Evolutionary conservation across 2,113 vertebrate genomes (phyloP).

Genomic region (Sciurus niger): DNA sequence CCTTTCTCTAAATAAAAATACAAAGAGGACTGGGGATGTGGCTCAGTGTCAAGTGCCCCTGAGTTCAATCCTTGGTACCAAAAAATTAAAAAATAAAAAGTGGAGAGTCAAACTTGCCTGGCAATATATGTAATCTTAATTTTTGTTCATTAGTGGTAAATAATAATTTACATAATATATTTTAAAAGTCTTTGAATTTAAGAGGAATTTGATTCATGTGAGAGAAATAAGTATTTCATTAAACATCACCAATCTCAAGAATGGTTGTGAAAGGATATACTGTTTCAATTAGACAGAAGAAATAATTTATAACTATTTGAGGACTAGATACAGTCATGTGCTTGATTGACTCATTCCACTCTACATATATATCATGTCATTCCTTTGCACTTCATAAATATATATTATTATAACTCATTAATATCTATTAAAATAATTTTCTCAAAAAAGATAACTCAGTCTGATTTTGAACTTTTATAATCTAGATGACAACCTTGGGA

Average conservation of each 20-base stretch:
- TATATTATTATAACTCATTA: not conserved
- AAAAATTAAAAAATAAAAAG: not conserved
- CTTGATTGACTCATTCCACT: not conserved
- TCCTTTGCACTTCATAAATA: not conserved
- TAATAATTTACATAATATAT: not conserved
- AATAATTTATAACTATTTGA: not conserved
- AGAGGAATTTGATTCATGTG: not conserved
- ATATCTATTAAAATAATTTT: not conserved
- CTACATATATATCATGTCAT: fast-evolving
- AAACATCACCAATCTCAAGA: not conserved
- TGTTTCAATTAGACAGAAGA: not conserved
- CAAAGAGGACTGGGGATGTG: no score
- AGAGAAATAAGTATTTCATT: not conserved
- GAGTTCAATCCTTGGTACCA: no score
- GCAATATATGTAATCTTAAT: not conserved
- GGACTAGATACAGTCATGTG: no score
- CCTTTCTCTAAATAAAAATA: no score
- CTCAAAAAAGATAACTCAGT: not conserved
- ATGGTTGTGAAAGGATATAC: not conserved
- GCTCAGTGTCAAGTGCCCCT: no score
- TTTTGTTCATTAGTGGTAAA: constrained; percentile 13
- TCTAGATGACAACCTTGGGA: not conserved
- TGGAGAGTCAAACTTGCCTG: constrained; percentile 18
- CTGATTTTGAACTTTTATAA: not conserved
- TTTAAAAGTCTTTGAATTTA: not conserved